Base-by-base conservation (phyloP, 2,888 invertebrate genomes). In the Hydropsyche betteni region DNA sequence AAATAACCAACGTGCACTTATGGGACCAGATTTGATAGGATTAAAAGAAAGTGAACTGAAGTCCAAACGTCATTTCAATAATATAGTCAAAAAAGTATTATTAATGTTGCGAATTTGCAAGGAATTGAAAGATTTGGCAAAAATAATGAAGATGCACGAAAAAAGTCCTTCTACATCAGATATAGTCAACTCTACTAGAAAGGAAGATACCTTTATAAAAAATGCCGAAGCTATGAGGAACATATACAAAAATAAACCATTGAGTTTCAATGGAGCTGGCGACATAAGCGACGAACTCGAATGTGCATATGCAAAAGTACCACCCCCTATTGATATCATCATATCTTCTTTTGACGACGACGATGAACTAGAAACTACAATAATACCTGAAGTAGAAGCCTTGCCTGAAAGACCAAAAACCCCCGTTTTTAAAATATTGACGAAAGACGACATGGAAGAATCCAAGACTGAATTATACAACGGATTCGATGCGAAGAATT, bases 111-210 rank as follows among this genome's bases (percentile, higher is more conserved):
- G 83, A 75, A 83, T 86, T 53, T 86, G 85, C 80, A 86, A 84
- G 80, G 80, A 82, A 50, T 83, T 85, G 34, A 81, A 82, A 70
- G 50, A 75, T 6, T 10, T 75, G 34, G 16, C 55, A 16, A 24
- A 38, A 12, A 2, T 51, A n/a, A 16, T 64, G 80, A 82, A 51
- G 64, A 80, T 74, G 74, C 74, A 81, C 79, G 72, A 72, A n/a
- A 70, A 53, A 12, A 69, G 51, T 16, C 82, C 83, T 81, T 83
- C 82, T 55, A 85, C 87, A 74, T 87, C 88, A 14, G 87, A 88
- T 79, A 83, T 88, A 74, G 85, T 87, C 0, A 87, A 88, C 81
- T 87, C 87, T 33, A 87, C 87, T 2, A 82, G 86, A 14, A 82
- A 79, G 70, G 87, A 87, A 51, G 76, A 78, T 14, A 58, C 14